Evolutionary conservation across 1,140 invertebrate species (phyloP).

Genomic region (Homalodisca vitripennis): DNA sequence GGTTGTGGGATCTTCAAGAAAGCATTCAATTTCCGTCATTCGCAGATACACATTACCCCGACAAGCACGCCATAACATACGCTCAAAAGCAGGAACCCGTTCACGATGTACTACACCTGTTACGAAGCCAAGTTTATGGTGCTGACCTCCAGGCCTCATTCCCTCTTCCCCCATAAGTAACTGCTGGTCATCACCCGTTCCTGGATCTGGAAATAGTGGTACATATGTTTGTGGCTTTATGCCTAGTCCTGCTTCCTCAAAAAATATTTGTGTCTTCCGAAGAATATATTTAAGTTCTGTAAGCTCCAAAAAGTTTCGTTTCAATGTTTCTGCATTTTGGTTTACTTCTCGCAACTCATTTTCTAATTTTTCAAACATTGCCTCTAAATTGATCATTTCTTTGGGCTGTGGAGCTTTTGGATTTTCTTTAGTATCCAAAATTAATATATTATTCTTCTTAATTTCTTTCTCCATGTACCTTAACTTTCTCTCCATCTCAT

Average conservation of each 20-base stretch:
- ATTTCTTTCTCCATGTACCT: slow-evolving; percentile 97
- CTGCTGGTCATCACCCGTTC: no score
- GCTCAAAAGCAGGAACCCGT: slow-evolving; percentile 74
- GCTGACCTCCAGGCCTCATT: no score
- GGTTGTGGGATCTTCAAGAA: slow-evolving; percentile 79
- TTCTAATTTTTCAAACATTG: slow-evolving; percentile 94
- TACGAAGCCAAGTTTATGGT: slow-evolving; percentile 69
- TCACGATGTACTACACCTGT: slow-evolving; percentile 80
- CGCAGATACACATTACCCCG: slow-evolving; percentile 86
- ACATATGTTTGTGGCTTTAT: no score
- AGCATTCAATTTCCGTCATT: slow-evolving; percentile 78
- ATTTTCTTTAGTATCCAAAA: slow-evolving; percentile 95
- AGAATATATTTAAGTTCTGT: slow-evolving; percentile 96
- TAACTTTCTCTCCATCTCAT: slow-evolving; percentile 94
- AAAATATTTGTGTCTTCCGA: slow-evolving; percentile 95
- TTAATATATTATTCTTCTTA: slow-evolving; percentile 93
- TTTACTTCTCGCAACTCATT: slow-evolving; percentile 95
- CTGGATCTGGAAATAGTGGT: no score
- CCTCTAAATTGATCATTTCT: slow-evolving; percentile 99
- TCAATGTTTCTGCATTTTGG: slow-evolving; percentile 94
- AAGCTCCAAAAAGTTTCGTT: slow-evolving; percentile 93
- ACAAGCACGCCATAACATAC: slow-evolving; percentile 84
- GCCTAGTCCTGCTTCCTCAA: slow-evolving; percentile 95
- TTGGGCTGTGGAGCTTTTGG: slow-evolving; percentile 96
- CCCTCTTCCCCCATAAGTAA: no score